Evolutionary conservation across 2,888 invertebrate genomes (phyloP).

Genomic region (Neoascia interrupta): DNA sequence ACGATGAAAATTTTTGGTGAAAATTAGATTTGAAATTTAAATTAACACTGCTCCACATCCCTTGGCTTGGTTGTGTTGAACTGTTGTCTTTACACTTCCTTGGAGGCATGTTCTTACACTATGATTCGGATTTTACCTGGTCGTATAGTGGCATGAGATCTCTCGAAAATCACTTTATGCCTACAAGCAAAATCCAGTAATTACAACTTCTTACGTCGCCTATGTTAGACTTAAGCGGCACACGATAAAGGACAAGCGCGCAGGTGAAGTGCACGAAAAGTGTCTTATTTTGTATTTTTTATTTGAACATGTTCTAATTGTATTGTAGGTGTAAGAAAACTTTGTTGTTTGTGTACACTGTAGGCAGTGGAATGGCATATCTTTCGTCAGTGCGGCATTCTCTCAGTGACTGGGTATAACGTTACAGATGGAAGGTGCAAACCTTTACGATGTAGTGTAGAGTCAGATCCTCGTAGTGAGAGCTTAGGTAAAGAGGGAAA

Average conservation of each 20-base stretch:
- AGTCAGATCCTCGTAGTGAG: constrained; percentile 7
- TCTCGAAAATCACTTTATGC: constrained; percentile 49
- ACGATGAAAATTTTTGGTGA: constrained; percentile 54
- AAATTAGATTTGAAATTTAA: constrained; percentile 65
- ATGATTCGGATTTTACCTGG: constrained; percentile 41
- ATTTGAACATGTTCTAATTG: constrained; percentile 51
- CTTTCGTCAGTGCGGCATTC: constrained; percentile 43
- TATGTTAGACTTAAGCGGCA: constrained; percentile 26
- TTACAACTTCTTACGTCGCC: constrained; percentile 64
- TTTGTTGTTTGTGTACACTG: constrained; percentile 32
- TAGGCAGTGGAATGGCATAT: constrained; percentile 22
- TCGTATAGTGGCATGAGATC: constrained; percentile 19
- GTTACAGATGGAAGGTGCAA: constrained; percentile 19
- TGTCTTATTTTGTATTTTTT: constrained; percentile 28
- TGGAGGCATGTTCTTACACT: constrained; percentile 35
- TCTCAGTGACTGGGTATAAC: constrained; percentile 13
- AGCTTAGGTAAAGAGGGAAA: constrained; percentile 25
- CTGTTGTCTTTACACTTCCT: constrained; percentile 51
- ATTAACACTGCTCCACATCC: constrained; percentile 50
- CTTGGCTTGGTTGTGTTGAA: constrained; percentile 22
- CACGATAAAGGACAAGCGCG: constrained; percentile 3
- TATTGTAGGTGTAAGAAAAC: constrained; percentile 49
- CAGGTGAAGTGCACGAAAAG: background rate
- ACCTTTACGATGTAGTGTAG: background rate
- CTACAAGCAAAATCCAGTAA: constrained; percentile 62